Percentiles rank a stretch among this genome's conserved stretches.
phyloP scores from a whole-genome alignment of 1,140 invertebrate genomes.

The Mamestra configurata region DNA sequence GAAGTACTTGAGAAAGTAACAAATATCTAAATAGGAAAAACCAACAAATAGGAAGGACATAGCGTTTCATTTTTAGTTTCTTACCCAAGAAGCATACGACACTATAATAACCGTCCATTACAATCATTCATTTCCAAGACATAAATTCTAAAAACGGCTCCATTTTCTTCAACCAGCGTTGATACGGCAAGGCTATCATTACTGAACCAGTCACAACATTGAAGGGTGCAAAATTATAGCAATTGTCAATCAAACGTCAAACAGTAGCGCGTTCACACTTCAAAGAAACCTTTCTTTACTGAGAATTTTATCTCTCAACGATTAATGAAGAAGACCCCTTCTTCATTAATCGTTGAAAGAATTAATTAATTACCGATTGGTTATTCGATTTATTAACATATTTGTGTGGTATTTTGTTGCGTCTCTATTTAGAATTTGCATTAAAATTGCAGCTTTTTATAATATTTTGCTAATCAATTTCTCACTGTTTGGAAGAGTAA shows the following conservation, averaged over 20 bases:
- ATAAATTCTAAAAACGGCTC: not conserved
- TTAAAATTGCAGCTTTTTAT: too few species aligned
- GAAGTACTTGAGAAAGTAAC: too few species aligned
- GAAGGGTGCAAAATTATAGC: constrained; percentile 23
- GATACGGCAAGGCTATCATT: constrained; percentile 2
- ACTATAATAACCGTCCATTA: not conserved
- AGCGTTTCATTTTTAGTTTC: too few species aligned
- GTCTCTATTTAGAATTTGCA: too few species aligned
- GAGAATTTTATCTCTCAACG: not conserved
- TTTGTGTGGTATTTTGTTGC: too few species aligned
- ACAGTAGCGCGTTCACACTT: not conserved
- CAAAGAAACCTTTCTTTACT: not conserved
- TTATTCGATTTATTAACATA: not conserved
- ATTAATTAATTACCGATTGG: not conserved
- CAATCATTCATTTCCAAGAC: not conserved
- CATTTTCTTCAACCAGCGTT: not conserved
- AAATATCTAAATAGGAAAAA: too few species aligned
- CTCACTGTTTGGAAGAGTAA: too few species aligned
- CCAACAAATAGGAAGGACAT: too few species aligned
- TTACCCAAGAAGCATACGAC: not conserved
- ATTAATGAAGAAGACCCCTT: not conserved
- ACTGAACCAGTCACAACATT: constrained; percentile 11
- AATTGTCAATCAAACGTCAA: constrained; percentile 31
- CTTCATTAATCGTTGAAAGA: not conserved
- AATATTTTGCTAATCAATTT: too few species aligned